Evolutionary conservation across 2,113 vertebrate species (phyloP).

Genomic region (Gallinago undulata): DNA sequence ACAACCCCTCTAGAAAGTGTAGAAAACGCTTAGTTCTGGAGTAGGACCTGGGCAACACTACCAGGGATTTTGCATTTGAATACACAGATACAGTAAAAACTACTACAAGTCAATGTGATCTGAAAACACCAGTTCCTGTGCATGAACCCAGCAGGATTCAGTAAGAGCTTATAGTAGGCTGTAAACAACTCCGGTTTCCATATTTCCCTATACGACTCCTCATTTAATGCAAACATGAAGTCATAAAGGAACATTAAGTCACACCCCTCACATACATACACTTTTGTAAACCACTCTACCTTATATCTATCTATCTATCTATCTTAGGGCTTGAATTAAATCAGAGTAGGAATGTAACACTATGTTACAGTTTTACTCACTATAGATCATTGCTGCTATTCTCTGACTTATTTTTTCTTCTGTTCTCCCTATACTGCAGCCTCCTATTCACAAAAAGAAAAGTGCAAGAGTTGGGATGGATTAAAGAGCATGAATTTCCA

Average conservation of each 20-base stretch:
- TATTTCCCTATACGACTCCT: not conserved
- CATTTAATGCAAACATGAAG: not conserved
- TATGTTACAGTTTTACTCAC: not conserved
- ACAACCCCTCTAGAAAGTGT: not conserved
- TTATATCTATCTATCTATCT: not conserved
- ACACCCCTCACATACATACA: not conserved
- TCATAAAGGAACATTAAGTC: not conserved
- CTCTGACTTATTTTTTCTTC: no score
- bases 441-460: not conserved
- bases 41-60: not conserved
- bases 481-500: not conserved
- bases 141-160: fast-evolving
- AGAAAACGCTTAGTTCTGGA: not conserved
- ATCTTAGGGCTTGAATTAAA: not conserved
- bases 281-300: not conserved
- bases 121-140: not conserved
- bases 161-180: fast-evolving
- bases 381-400: not conserved
- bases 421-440: not conserved
- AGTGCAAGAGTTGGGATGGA: not conserved
- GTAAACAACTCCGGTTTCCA: not conserved
- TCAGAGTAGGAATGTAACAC: not conserved
- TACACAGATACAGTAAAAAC: not conserved
- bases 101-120: not conserved
- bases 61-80: not conserved